Conservation (phyloP, 2,888 invertebrate species). For the Perizoma flavofasciatum region DNA sequence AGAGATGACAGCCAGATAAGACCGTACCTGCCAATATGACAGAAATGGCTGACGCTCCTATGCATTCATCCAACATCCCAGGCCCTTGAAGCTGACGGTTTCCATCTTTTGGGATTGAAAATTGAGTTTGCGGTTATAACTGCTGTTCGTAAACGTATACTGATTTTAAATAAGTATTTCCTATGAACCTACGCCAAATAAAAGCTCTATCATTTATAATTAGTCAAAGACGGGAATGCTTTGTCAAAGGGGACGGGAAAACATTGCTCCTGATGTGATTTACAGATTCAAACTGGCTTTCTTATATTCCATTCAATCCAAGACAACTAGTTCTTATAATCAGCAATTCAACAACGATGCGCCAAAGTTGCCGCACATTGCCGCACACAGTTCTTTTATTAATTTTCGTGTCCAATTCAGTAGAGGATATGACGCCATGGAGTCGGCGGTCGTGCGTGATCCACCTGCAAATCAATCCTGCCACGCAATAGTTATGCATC, state of each 20-base stretch:
- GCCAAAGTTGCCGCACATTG: constrained; percentile 59
- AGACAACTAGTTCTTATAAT: constrained; percentile 30
- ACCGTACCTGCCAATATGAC: constrained; percentile 43
- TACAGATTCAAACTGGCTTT: constrained; percentile 31
- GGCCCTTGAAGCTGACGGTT: constrained; percentile 31
- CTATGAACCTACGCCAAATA: background rate
- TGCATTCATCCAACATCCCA: constrained; percentile 30
- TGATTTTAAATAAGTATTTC: constrained; percentile 7
- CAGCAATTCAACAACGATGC: constrained; percentile 59
- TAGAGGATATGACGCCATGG: constrained; percentile 80
- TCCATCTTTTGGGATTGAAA: constrained; percentile 27
- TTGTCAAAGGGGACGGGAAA: constrained; percentile 17
- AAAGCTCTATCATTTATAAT: constrained; percentile 27
- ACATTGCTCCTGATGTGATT: constrained; percentile 38
- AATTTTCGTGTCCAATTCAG: constrained; percentile 77
- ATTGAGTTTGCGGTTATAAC: constrained; percentile 18
- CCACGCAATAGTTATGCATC: constrained; percentile 73
- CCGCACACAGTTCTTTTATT: constrained; percentile 82
- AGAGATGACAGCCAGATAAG: constrained; percentile 74
- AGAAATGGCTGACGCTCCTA: constrained; percentile 31
- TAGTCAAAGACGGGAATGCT: constrained; percentile 23
- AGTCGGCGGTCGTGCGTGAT: constrained; percentile 71
- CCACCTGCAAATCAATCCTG: constrained; percentile 71
- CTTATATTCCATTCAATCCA: constrained; percentile 26
- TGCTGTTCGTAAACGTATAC: background rate